Evolutionary conservation across 2,888 invertebrate species (phyloP), one percentile per base, ranked within the genome.

Genomic region (Hecatera dysodea): DNA sequence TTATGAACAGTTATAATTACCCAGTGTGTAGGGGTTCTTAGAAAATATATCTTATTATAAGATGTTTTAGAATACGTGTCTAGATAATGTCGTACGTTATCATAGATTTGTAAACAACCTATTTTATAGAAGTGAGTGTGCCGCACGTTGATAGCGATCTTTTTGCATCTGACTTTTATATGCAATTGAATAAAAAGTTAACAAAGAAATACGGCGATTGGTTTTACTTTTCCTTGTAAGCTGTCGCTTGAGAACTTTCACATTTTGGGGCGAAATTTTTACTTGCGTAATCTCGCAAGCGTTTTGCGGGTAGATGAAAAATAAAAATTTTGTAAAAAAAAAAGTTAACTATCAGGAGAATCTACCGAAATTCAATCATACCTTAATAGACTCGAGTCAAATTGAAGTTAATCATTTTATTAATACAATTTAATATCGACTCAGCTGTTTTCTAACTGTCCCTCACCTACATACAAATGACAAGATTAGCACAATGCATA

Each of bases 1-100:
- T 66, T 73, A 72, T 75, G 60, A 44, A 67, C 76, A 68, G 80
- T 78, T 80, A 72, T 59, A 61, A 72, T 75, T 78, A 71, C 73
- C 67, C 66, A 42, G 48, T 78, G 53, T 66, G 36, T 66, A 71
- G 42, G 78, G 74, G 64, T 75, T 72, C 61, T 63, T 44, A 69
- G 53, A 68, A 59, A 53, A 36, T 53, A 64, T 50, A 53, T 71
- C 29, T 46, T 67, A 46, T 46, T 67, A 46, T 15, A n/a, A 67
- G 50, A 80, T 67, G 50, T 59, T 44, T 64, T 46, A 39, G 22
- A 76, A 29, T 60, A 36, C 15, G 4, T 27, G 39, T 29, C 22
- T 63, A 60, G 50, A 62, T 65, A 55, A 39, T 62, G 67, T 61
- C 59, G 12, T 63, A 44, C 46, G 57, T 81, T 81, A 81, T 72